These are phyloP conservation scores for Rhinophrynus dorsalis DNA, from an alignment of 2,797 vertebrate species.

Conservation along the genomic window DNA sequence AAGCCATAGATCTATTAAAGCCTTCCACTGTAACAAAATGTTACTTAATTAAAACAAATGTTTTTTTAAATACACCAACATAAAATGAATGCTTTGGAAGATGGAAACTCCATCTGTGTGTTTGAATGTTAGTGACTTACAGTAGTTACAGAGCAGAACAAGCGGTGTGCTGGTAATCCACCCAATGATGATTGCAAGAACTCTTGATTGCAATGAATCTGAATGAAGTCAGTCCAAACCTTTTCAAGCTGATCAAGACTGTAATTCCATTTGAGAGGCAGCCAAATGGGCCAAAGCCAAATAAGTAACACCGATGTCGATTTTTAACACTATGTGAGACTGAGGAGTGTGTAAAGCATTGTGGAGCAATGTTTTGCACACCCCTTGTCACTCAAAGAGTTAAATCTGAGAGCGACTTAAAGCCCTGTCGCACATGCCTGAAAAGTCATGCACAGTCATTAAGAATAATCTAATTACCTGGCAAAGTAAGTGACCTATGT, in stretches of 20 bases:
- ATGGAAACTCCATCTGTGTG: no score
- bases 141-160: conserved; percentile 15
- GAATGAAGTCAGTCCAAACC: conserved; percentile 39
- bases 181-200: conserved; percentile 31
- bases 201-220: conserved; percentile 35
- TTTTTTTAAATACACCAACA: conserved; percentile 29
- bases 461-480: conserved; percentile 44
- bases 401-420: conserved; percentile 35
- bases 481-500: conserved; percentile 35
- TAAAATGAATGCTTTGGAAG: conserved; percentile 28
- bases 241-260: conserved; percentile 22
- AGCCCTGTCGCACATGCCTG: conserved; percentile 28
- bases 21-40: conserved; percentile 32
- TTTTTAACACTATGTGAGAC: no score
- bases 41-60: conserved; percentile 42
- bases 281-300: conserved; percentile 40
- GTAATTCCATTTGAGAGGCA: conserved; percentile 34
- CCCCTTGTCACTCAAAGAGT: no score
- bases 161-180: conserved; percentile 39
- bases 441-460: conserved; percentile 38
- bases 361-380: no score
- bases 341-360: no score
- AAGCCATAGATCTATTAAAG: conserved; percentile 7
- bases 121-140: not conserved
- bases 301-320: conserved; percentile 31